A percentile compares a stretch with the other conserved stretches of the same genome.
Conservation (phyloP, 2,113 vertebrate genomes). For the Rhagologus leucostigma region DNA sequence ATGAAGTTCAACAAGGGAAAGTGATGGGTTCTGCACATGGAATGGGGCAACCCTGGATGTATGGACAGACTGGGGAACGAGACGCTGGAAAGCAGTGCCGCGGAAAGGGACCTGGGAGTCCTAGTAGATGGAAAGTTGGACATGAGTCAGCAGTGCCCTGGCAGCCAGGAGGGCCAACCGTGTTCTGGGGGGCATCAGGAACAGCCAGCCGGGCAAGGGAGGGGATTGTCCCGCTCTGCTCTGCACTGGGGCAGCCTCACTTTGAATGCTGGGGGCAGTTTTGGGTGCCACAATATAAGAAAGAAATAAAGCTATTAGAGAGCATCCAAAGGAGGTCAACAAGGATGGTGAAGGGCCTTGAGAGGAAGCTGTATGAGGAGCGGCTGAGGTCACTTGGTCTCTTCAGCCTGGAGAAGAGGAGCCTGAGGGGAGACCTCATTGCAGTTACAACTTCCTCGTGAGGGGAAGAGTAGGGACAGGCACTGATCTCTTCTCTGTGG, state of each 20-base stretch:
- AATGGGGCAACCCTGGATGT: background rate
- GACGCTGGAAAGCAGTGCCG: background rate
- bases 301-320: background rate
- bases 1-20: background rate
- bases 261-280: fast-evolving
- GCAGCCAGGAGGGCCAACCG: fast-evolving
- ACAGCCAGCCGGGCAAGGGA: fast-evolving
- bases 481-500: background rate
- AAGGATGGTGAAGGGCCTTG: background rate
- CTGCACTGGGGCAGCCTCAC: fast-evolving
- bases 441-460: background rate
- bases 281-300: background rate
- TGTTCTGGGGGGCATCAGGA: background rate
- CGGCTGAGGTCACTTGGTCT: background rate
- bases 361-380: background rate
- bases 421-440: background rate
- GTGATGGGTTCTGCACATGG: background rate
- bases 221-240: background rate
- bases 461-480: background rate
- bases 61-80: background rate
- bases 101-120: too few species aligned
- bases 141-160: background rate
- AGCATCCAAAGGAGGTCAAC: background rate
- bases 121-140: fast-evolving
- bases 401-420: background rate